A percentile compares a stretch with the other conserved stretches of the same genome.
phyloP scores from a whole-genome alignment of 2,113 vertebrate genomes.

The Phyllostomus discolor region DNA sequence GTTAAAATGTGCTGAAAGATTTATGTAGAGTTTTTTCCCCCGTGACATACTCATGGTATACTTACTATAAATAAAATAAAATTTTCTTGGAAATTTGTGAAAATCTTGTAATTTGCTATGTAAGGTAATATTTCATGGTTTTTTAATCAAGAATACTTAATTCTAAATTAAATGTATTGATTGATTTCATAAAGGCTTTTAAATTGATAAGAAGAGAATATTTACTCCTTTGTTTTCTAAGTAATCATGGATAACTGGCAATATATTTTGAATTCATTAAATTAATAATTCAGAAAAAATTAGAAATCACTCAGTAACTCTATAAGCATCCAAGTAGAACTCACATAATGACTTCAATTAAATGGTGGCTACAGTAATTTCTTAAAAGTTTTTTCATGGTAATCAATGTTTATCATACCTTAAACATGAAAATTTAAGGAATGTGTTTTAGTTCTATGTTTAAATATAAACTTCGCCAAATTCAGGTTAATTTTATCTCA shows the following conservation, averaged over 20 bases:
- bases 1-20: background rate
- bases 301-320: background rate
- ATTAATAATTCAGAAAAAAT: background rate
- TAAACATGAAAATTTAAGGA: background rate
- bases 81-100: background rate
- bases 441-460: background rate
- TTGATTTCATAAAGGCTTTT: background rate
- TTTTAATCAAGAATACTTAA: background rate
- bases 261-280: background rate
- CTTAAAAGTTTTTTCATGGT: background rate
- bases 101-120: background rate
- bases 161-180: background rate
- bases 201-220: background rate
- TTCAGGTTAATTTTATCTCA: background rate
- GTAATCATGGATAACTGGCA: background rate
- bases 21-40: background rate
- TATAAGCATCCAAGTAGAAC: background rate
- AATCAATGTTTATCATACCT: background rate
- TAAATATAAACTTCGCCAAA: background rate
- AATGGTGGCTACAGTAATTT: background rate
- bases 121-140: background rate
- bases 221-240: background rate
- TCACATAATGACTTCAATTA: background rate
- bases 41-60: background rate
- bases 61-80: background rate